A percentile compares a stretch with the other conserved stretches of the same genome.
phyloP scores from a whole-genome alignment of 2,113 vertebrate genomes.

The Smithornis capensis region DNA sequence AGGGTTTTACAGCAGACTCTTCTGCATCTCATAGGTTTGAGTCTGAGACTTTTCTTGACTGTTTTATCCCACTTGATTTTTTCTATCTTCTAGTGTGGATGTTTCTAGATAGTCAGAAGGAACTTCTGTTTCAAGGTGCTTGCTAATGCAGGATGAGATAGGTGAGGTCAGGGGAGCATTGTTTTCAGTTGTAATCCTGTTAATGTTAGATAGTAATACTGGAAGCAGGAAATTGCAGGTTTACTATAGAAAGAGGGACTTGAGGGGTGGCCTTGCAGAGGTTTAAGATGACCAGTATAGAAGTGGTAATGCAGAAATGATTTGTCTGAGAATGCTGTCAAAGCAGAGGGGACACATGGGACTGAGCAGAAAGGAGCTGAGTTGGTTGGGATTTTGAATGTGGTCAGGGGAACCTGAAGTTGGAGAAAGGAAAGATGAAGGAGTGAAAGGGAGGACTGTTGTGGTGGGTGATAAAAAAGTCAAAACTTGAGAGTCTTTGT shows the following conservation, averaged over 20 bases:
- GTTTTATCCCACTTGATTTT: neutral
- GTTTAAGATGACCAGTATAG: neutral
- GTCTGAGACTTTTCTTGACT: neutral
- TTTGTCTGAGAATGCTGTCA: neutral
- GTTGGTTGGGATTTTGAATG: neutral
- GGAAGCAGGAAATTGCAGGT: neutral
- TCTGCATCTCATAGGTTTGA: neutral
- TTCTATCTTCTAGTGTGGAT: neutral
- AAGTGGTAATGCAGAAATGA: neutral
- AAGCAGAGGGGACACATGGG: neutral
- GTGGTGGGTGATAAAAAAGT: accelerated
- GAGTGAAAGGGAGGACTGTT: neutral
- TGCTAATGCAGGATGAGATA: neutral
- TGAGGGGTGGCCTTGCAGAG: neutral
- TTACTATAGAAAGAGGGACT: neutral
- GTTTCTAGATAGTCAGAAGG: neutral
- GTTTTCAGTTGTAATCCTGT: neutral
- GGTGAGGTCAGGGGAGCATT: neutral
- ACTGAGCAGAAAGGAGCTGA: neutral
- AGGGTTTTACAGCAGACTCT: neutral
- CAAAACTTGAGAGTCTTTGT: neutral
- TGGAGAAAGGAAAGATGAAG: neutral
- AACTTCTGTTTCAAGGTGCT: neutral
- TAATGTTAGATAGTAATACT: neutral
- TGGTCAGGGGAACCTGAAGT: neutral